These are phyloP conservation scores for Leucopsar rothschildi DNA, from an alignment of 2,113 vertebrate species.

Conservation along the genomic window DNA sequence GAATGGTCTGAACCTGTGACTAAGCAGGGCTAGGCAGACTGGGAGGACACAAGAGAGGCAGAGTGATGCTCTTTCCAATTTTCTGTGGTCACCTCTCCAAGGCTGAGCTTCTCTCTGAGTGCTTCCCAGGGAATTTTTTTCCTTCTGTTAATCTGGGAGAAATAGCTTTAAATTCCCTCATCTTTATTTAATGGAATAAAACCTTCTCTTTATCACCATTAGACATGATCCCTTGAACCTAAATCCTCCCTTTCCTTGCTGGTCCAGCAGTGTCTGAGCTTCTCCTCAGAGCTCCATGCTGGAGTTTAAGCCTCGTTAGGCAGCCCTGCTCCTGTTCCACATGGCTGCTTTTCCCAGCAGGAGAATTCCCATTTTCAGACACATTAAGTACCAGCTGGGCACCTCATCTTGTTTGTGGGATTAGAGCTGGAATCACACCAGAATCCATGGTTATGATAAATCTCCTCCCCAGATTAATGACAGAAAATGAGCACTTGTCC, in stretches of 20 bases:
- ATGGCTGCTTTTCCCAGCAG: background rate
- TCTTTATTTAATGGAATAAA: background rate
- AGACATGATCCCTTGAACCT: background rate
- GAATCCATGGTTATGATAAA: background rate
- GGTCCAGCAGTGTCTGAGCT: background rate
- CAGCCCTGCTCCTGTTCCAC: background rate
- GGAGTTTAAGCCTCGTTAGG: background rate
- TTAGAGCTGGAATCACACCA: background rate
- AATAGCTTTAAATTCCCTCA: background rate
- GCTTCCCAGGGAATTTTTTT: background rate
- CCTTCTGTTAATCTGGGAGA: background rate
- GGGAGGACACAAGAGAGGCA: background rate
- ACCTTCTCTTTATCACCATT: background rate
- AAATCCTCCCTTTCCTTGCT: background rate
- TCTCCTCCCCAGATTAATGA: background rate
- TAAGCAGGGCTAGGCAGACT: background rate
- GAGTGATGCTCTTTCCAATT: background rate
- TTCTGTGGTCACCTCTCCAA: background rate
- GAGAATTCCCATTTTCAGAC: background rate
- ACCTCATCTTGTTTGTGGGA: slow-evolving; percentile 1
- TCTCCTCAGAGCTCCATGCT: background rate
- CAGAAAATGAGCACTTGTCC: background rate
- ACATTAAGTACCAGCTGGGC: slow-evolving; percentile 4
- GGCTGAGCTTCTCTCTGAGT: background rate
- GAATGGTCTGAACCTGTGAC: background rate